Base-by-base conservation (phyloP, 2,888 invertebrate genomes). In the Cotesia congregata region DNA sequence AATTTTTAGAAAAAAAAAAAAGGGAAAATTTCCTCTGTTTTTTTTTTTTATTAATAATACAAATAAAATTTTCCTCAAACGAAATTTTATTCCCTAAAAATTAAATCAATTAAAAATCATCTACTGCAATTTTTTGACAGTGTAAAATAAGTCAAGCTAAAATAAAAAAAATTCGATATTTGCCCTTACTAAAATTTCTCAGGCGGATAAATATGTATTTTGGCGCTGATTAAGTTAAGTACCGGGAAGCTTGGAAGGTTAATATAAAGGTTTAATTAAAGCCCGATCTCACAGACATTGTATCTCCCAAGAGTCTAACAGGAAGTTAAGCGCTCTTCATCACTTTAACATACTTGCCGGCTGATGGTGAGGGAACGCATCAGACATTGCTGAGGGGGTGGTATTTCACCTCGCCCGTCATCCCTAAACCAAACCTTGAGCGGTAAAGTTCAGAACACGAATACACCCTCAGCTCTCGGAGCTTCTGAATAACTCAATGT, bases 331-430 rank as follows among this genome's bases (percentile, higher is more conserved):
- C 15, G 61, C 38, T 71, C 62, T 71, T 40, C 40, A 40, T 61
- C 71, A 71, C 62, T 71, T 40, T 15, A 40, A 71, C 71, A 71
- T 62, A 61, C 67, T 38, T 40, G 68, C 5, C 4, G 50, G 4
- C 7, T 15, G 15, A 41, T 67, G 68, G 17, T 15, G 7, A 41
- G 67, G 68, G 41, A 61, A 76, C 72, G 70, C 65, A 76, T 76
- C 76, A 72, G 72, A 67, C 72, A 72, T 38, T 61, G 12, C 30
- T 65, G 6, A 20, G 9, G 65, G 65, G 65, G 30, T 65, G 38
- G 30, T 7, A 62, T 62, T 62, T 65, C 65, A 38, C 30, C 30
- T 38, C 7, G 5, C 20, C 20, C 62, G n/a, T 20, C 62, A 62
- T 15, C 62, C 15, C 17, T 62, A 30, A 20, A n/a, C 12, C 60